Conservation (phyloP, 2,888 invertebrate genomes). For the Erebia palarica region DNA sequence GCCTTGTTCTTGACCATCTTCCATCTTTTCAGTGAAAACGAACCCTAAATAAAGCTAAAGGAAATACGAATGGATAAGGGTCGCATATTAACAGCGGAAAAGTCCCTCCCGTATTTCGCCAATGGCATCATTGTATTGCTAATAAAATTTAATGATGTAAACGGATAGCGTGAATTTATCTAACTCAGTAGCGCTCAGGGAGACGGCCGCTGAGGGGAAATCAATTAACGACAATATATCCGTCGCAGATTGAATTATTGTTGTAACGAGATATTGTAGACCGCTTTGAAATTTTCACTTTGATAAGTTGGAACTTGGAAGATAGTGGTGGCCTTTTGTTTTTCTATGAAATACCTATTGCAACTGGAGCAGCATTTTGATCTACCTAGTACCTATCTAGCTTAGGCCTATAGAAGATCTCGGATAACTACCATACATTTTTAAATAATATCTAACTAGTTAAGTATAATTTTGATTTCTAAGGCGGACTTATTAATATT, state of each 20-base stretch:
- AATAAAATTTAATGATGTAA: conserved; percentile 83
- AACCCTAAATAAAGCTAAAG: conserved; percentile 67
- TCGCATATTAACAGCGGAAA: conserved; percentile 63
- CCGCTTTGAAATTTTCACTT: conserved; percentile 26
- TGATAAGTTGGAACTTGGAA: background rate
- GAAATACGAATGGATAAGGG: conserved; percentile 75
- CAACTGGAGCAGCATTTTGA: no score
- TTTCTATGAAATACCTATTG: background rate
- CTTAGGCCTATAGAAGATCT: no score
- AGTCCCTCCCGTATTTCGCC: conserved; percentile 64
- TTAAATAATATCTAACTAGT: no score
- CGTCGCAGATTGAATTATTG: conserved; percentile 62
- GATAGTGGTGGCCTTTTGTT: background rate
- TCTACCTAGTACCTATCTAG: no score
- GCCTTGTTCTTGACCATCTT: no score
- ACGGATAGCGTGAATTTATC: conserved; percentile 80
- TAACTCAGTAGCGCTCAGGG: conserved; percentile 65
- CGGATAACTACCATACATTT: no score
- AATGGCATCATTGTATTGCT: conserved; percentile 72
- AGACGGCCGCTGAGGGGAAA: conserved; percentile 69
- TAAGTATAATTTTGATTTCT: no score
- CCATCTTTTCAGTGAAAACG: background rate
- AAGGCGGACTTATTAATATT: no score
- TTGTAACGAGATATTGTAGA: conserved; percentile 60
- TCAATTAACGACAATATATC: conserved; percentile 73